A percentile compares a stretch with the other conserved stretches of the same genome.
Evolutionary conservation across 1,140 invertebrate genomes (phyloP).

Genomic region (Drosophila pruinosa): DNA sequence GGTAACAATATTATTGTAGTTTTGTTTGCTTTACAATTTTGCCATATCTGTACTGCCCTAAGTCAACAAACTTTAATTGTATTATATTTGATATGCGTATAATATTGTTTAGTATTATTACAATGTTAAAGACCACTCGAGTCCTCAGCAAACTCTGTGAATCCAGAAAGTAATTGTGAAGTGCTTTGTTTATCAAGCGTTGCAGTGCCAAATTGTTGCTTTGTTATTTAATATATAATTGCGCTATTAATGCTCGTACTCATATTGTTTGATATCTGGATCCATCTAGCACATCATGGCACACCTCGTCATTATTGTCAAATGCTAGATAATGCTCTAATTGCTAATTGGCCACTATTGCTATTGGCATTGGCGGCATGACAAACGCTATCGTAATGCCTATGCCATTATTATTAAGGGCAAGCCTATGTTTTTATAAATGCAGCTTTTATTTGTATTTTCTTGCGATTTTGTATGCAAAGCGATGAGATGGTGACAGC

Average conservation of each 20-base stretch:
- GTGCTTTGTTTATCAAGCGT: not conserved
- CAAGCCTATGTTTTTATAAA: slow-evolving; percentile 31
- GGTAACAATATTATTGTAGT: too few relatives aligned
- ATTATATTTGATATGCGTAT: too few relatives aligned
- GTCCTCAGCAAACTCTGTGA: not conserved
- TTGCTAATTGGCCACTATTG: slow-evolving; percentile 56
- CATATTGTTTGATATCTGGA: not conserved
- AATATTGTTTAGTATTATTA: too few relatives aligned
- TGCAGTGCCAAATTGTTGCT: slow-evolving; percentile 13
- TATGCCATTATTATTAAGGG: slow-evolving; percentile 22
- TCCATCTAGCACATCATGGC: slow-evolving; percentile 13
- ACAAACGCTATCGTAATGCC: slow-evolving; percentile 18
- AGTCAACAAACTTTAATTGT: too few relatives aligned
- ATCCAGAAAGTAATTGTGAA: not conserved
- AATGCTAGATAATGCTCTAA: slow-evolving; percentile 68
- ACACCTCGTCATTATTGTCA: slow-evolving; percentile 39
- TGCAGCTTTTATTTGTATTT: slow-evolving; percentile 16
- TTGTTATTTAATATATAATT: slow-evolving; percentile 18
- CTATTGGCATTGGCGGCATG: slow-evolving; percentile 43
- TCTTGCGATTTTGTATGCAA: slow-evolving; percentile 53
- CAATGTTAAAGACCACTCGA: too few relatives aligned
- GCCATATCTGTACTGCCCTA: too few relatives aligned
- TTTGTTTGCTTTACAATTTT: too few relatives aligned
- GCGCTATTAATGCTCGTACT: slow-evolving; percentile 7
- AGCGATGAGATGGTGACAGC: slow-evolving; percentile 22